Conservation (phyloP, 2,797 vertebrate genomes). For the Lagodon rhomboides region DNA sequence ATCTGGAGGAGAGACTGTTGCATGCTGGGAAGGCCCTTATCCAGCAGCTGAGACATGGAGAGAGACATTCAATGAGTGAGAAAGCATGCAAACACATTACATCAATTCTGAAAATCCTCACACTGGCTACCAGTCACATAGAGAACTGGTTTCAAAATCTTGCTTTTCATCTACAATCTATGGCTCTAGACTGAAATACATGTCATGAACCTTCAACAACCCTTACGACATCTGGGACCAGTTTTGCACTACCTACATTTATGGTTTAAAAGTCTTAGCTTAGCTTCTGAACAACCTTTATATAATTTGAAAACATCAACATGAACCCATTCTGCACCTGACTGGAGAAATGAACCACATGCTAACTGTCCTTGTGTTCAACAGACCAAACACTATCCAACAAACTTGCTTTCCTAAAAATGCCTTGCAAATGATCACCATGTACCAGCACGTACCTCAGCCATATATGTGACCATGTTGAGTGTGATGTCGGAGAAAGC, state of each 20-base stretch:
- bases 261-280: too few relatives aligned
- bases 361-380: too few relatives aligned
- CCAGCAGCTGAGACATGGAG: slow-evolving; percentile 87
- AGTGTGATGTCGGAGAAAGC: slow-evolving; percentile 95
- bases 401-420: background rate
- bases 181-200: too few relatives aligned
- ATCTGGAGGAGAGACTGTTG: slow-evolving; percentile 97
- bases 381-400: background rate
- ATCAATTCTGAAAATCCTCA: too few relatives aligned
- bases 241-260: too few relatives aligned
- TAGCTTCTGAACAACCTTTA: too few relatives aligned
- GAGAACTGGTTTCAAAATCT: too few relatives aligned
- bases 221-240: too few relatives aligned
- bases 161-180: too few relatives aligned
- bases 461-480: slow-evolving; percentile 97
- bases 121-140: too few relatives aligned
- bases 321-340: background rate
- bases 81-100: background rate
- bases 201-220: too few relatives aligned
- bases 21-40: slow-evolving; percentile 97
- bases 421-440: background rate
- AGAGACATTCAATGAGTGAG: slow-evolving; percentile 12
- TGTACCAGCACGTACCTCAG: slow-evolving; percentile 87
- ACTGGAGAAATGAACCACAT: background rate
- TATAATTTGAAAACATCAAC: background rate